phyloP scores from a whole-genome alignment of 2,888 invertebrate genomes.

The Drosophila leonis region DNA sequence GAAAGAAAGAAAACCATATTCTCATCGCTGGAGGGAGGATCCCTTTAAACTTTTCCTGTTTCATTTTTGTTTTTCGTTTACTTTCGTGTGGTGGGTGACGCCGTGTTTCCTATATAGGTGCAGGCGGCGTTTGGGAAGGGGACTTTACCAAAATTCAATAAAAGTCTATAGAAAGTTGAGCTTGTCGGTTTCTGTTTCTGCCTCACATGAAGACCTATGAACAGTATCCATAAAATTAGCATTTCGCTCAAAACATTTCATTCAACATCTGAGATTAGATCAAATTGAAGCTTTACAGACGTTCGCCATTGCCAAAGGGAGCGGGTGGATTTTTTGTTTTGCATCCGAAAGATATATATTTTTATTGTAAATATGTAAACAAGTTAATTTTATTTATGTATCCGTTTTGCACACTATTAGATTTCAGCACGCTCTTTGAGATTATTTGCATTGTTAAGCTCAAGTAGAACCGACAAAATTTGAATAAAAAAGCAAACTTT shows the following conservation, averaged over 20 bases:
- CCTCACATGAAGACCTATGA: conserved; percentile 53
- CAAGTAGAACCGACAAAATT: conserved; percentile 19
- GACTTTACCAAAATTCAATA: conserved; percentile 62
- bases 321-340: conserved; percentile 11
- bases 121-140: background rate
- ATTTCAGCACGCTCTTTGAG: conserved; percentile 36
- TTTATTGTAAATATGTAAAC: conserved; percentile 48
- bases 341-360: conserved; percentile 19
- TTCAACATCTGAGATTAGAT: conserved; percentile 70
- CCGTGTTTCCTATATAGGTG: background rate
- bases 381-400: conserved; percentile 57
- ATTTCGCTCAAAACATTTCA: conserved; percentile 61
- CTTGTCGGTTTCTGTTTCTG: conserved; percentile 41
- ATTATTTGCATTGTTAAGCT: conserved; percentile 32
- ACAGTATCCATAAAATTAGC: conserved; percentile 66
- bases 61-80: conserved; percentile 52
- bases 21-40: conserved; percentile 52
- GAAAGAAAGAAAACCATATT: conserved; percentile 26
- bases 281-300: conserved; percentile 49
- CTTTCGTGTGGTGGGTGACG: conserved; percentile 37
- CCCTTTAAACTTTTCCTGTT: conserved; percentile 65
- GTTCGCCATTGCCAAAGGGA: conserved; percentile 4
- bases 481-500: conserved; percentile 26
- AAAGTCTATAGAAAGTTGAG: conserved; percentile 61
- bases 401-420: conserved; percentile 48